phyloP scores from a whole-genome alignment of 2,113 vertebrate genomes.

The Clarias magur region DNA sequence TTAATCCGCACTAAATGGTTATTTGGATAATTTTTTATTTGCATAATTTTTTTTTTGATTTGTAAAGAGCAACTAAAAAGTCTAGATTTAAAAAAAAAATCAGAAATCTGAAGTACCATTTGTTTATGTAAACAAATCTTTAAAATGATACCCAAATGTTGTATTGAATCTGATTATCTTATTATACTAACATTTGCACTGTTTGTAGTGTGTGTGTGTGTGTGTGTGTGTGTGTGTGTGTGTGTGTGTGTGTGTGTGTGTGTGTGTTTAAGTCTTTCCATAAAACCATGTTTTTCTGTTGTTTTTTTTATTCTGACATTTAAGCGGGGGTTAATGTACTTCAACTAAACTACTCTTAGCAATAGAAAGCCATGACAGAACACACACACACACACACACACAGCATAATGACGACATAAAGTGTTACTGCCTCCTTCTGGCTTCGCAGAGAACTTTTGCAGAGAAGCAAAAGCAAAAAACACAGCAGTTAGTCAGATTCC shows the following conservation, averaged over 20 bases:
- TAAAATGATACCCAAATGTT: background rate
- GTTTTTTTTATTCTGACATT: background rate
- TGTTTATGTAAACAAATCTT: background rate
- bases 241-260: background rate
- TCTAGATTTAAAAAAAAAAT: background rate
- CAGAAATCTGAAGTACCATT: background rate
- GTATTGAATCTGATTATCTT: background rate
- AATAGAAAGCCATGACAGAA: background rate
- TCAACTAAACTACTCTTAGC: background rate
- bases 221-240: background rate
- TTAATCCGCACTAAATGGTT: background rate
- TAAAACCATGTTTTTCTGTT: background rate
- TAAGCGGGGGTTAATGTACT: background rate
- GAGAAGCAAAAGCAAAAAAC: background rate
- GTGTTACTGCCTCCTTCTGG: constrained; percentile 8
- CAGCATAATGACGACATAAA: background rate
- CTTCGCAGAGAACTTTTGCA: background rate
- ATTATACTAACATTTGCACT: background rate
- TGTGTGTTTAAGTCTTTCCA: background rate
- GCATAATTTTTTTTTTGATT: background rate
- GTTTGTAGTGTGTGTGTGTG: background rate
- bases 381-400: background rate
- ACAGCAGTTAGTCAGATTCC: background rate
- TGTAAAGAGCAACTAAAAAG: background rate
- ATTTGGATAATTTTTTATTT: too few species aligned